A percentile compares a stretch with the other conserved stretches of the same genome.
Evolutionary conservation across 2,113 vertebrate species (phyloP).

Genomic region (Brachyistius frenatus): DNA sequence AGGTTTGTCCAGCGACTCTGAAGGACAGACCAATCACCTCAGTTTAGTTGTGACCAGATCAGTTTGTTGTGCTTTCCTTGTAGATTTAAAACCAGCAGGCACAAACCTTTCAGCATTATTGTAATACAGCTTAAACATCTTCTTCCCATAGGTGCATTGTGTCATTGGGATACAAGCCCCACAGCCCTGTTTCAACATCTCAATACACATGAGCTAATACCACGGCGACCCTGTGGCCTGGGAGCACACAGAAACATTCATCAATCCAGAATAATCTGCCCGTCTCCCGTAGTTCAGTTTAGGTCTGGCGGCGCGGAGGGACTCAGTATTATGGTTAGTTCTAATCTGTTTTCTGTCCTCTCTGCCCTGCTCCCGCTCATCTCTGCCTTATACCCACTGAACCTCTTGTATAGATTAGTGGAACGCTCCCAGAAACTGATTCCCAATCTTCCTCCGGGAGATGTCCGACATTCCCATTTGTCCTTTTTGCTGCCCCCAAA

Average conservation of each 20-base stretch:
- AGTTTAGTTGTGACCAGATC: not conserved
- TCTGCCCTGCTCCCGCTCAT: slow-evolving; percentile 48
- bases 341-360: slow-evolving; percentile 63
- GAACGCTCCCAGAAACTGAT: slow-evolving; percentile 41
- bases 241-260: slow-evolving; percentile 43
- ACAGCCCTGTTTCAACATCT: not conserved
- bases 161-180: slow-evolving; percentile 2
- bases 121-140: slow-evolving; percentile 10
- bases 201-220: slow-evolving; percentile 3
- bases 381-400: slow-evolving; percentile 54
- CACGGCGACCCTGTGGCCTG: slow-evolving; percentile 12
- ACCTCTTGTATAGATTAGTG: slow-evolving; percentile 59
- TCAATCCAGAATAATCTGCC: slow-evolving; percentile 65
- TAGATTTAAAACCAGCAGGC: not conserved
- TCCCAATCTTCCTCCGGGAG: slow-evolving; percentile 18
- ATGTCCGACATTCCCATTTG: not conserved
- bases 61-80: not conserved
- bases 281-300: slow-evolving; percentile 29
- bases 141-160: slow-evolving; percentile 11
- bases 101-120: slow-evolving; percentile 14
- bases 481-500: not conserved
- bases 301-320: slow-evolving; percentile 17
- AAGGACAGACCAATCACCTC: too few species aligned
- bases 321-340: slow-evolving; percentile 56
- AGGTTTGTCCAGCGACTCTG: too few species aligned